Evolutionary conservation across 2,113 vertebrate species (phyloP).

Genomic region (Sinocyclocheilus grahami): DNA sequence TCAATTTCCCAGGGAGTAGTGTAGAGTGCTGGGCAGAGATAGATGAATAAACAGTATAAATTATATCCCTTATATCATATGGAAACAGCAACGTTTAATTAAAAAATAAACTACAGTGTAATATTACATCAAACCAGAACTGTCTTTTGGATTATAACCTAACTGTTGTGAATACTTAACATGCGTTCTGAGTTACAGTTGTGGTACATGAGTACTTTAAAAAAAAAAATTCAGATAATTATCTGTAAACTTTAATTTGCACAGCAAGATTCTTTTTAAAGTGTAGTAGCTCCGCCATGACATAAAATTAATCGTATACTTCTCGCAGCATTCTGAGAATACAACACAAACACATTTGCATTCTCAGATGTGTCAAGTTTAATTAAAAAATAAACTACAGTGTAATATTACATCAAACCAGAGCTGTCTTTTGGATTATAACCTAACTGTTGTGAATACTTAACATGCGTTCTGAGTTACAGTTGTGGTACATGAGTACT

Average conservation of each 20-base stretch:
- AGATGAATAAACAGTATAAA: not conserved
- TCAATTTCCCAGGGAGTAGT: slow-evolving; percentile 1
- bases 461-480: not conserved
- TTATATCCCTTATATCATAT: not conserved
- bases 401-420: not conserved
- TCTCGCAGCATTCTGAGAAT: no score
- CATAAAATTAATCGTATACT: not conserved
- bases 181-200: not conserved
- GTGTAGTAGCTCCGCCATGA: not conserved
- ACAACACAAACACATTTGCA: no score
- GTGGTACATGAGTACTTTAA: no score
- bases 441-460: not conserved
- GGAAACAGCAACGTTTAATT: not conserved
- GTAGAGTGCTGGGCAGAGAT: not conserved
- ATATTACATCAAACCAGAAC: not conserved
- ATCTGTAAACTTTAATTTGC: not conserved
- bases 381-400: not conserved
- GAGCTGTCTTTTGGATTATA: not conserved
- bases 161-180: not conserved
- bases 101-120: not conserved
- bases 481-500: no score
- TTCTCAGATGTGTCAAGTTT: no score
- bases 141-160: not conserved
- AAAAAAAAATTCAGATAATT: not conserved
- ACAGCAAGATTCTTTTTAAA: not conserved